A percentile compares a stretch with the other conserved stretches of the same genome.
Conservation (phyloP, 2,113 vertebrate species). For the Pluvialis apricaria region DNA sequence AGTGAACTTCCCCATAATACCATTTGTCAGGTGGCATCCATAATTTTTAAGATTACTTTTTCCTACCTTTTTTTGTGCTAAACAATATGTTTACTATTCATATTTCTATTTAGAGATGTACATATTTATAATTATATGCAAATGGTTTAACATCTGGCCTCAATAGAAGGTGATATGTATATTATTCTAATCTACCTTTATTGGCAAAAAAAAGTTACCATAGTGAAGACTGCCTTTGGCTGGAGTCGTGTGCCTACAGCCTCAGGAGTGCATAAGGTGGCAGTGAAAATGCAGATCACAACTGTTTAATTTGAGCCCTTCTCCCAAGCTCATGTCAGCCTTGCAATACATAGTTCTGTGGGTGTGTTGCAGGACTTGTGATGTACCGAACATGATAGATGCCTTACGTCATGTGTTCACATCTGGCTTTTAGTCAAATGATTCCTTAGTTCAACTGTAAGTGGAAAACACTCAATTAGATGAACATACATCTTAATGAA, state of each 20-base stretch:
- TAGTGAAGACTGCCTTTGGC: background rate
- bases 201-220: background rate
- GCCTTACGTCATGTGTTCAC: background rate
- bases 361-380: background rate
- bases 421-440: constrained; percentile 44
- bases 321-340: background rate
- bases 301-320: background rate
- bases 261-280: background rate
- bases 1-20: background rate
- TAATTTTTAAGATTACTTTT: background rate
- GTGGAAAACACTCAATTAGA: constrained; percentile 63
- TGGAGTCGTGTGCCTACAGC: background rate
- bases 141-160: background rate
- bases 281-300: background rate
- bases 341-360: background rate
- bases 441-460: constrained; percentile 30
- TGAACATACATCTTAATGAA: constrained; percentile 3
- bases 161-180: background rate
- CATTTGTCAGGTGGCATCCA: background rate
- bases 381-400: background rate
- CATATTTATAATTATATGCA: background rate
- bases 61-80: background rate
- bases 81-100: background rate
- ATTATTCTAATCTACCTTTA: background rate
- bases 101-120: background rate